These are phyloP conservation scores for Slavum lentiscoides DNA, from an alignment of 2,888 invertebrate genomes.

Conservation along the genomic window DNA sequence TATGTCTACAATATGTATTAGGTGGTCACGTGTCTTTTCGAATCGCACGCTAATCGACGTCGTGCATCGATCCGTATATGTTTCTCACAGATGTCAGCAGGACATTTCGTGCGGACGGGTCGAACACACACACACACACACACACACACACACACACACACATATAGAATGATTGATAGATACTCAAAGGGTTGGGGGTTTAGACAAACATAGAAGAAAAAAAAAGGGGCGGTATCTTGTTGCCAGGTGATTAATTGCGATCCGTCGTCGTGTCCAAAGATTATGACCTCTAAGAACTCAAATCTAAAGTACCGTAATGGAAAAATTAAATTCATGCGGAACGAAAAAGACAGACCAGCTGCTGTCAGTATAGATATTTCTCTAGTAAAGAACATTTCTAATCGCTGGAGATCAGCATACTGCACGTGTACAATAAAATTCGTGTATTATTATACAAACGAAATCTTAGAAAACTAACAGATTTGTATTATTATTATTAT, in stretches of 20 bases:
- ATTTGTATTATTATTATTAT: neutral
- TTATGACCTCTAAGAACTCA: conserved; percentile 34
- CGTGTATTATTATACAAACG: no score
- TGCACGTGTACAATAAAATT: neutral
- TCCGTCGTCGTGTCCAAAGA: conserved; percentile 37
- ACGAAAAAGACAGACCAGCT: neutral
- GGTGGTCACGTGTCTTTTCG: conserved; percentile 39
- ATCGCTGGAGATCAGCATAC: no score
- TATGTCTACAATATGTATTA: neutral
- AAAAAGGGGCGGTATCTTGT: conserved; percentile 40
- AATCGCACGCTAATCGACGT: conserved; percentile 37
- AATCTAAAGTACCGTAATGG: conserved; percentile 23
- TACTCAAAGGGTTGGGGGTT: conserved; percentile 21
- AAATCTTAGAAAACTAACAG: no score
- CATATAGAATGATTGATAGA: conserved; percentile 29
- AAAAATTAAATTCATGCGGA: conserved; percentile 15
- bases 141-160: no score
- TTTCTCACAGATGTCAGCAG: conserved; percentile 45
- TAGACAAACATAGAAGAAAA: conserved; percentile 40
- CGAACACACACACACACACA: conserved; percentile 13
- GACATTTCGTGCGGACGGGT: conserved; percentile 40
- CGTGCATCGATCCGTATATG: conserved; percentile 31
- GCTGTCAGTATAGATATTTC: neutral
- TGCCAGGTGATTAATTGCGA: conserved; percentile 47
- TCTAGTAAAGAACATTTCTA: neutral